Base-by-base conservation (phyloP, 1,140 invertebrate genomes). In the Propsilocerus akamusi region DNA sequence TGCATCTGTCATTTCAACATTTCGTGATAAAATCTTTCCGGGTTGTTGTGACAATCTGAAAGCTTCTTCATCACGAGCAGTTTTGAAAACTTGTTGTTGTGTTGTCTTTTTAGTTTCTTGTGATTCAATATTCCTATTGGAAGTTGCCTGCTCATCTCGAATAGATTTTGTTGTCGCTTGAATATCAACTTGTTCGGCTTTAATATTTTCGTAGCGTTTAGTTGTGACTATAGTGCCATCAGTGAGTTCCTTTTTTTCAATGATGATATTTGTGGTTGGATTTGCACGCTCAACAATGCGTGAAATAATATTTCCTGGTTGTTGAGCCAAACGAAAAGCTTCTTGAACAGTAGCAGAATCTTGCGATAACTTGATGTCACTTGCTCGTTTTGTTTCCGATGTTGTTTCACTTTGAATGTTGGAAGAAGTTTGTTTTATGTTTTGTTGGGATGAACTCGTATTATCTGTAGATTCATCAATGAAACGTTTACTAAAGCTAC, bases 191-290 rank as follows among this genome's bases (percentile, higher is more conserved):
- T 41, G 34, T 17, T 17, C 8, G 17, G 34, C 17, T 7, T 20
- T 41, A 41, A 41, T 72, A 22, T 74, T 76, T 53, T 78, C 76
- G 28, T 75, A 72, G 47, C 70, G 68, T 28, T 74, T 78, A 53
- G 75, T 78, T 22, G 76, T 78, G 3, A 78, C 71, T 51, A 68
- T 69, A n/a, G 74, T 76, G 17, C 77, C 77, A 56, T 79, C 76
- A 11, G 74, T 72, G n/a, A 78, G 59, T 25, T 70, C 69, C 54
- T 75, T 72, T 3, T 74, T 78, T 53, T 78, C 77, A 23, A 73
- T 74, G 11, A 72, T 72, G 52, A 78, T 69, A 60, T 72, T 77
- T 4, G 76, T 77, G 55, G 74, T 74, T 7, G 72, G 69, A 56
- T 76, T 73, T 11, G 72, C 72, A 57, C 75, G 74, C 49, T 74